These are phyloP conservation scores for Nicator chloris DNA, from an alignment of 2,113 vertebrate species.

Conservation along the genomic window DNA sequence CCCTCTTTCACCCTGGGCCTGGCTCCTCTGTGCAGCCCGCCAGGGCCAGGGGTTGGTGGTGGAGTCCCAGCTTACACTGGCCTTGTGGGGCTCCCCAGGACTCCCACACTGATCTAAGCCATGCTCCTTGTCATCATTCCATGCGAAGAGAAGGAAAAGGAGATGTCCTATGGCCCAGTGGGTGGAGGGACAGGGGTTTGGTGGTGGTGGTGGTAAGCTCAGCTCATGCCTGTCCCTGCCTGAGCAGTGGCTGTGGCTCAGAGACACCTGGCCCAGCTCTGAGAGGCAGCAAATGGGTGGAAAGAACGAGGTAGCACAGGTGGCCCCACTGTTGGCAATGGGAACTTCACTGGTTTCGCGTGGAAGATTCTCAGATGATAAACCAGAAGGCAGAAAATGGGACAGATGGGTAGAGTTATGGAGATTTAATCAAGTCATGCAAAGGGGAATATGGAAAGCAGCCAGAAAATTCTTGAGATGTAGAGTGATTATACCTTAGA, in stretches of 20 bases:
- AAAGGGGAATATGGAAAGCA: not conserved
- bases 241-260: not conserved
- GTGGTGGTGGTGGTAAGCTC: not conserved
- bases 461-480: not conserved
- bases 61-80: not conserved
- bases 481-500: not conserved
- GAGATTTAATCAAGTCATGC: not conserved
- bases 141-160: not conserved
- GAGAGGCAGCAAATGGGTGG: not conserved
- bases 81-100: not conserved
- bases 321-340: not conserved
- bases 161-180: not conserved
- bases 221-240: not conserved
- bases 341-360: not conserved
- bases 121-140: rapidly evolving
- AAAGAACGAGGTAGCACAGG: rapidly evolving
- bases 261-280: not conserved
- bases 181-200: not conserved
- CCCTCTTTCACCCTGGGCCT: not conserved
- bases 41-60: not conserved
- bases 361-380: not conserved
- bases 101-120: not conserved
- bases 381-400: not conserved
- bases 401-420: not conserved
- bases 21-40: not conserved